These are phyloP conservation scores for Rotaria macrura DNA, from an alignment of 2,888 invertebrate species.

Conservation along the genomic window DNA sequence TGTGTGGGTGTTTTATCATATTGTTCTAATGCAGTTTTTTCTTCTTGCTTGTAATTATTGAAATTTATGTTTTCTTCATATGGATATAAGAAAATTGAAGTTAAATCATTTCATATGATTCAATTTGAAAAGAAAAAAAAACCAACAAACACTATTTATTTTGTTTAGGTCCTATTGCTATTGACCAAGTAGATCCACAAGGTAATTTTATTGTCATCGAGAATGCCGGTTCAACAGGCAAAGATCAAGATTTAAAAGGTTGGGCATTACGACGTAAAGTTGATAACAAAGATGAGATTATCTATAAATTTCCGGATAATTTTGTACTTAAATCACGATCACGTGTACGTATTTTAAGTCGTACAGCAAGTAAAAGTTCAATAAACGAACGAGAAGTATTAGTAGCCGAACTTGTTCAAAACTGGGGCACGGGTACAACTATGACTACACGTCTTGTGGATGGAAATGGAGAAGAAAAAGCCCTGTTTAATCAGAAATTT, in stretches of 20 bases:
- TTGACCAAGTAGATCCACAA: constrained; percentile 30
- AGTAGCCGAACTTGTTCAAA: not conserved
- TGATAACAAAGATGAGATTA: constrained; percentile 23
- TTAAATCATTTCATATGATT: no score
- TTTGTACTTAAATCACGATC: constrained; percentile 24
- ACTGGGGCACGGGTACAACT: constrained; percentile 26
- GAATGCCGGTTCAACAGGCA: constrained; percentile 28
- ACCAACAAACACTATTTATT: not conserved
- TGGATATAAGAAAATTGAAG: no score
- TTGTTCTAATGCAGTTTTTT: no score
- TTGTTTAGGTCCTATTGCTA: constrained; percentile 28
- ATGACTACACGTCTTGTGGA: constrained; percentile 28
- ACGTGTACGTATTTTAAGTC: constrained; percentile 25
- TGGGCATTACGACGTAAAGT: constrained; percentile 31
- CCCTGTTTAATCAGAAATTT: constrained; percentile 23
- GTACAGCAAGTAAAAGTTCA: constrained; percentile 19
- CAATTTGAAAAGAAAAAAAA: no score
- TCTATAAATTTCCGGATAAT: constrained; percentile 28
- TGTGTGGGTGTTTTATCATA: no score
- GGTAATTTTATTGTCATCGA: constrained; percentile 32
- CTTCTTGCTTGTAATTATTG: no score
- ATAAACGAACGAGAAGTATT: constrained; percentile 22
- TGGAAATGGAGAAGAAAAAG: constrained; percentile 32
- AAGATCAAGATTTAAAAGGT: constrained; percentile 27
- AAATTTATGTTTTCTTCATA: no score